Conservation (phyloP, 1,140 invertebrate species). For the Euschistus heros region DNA sequence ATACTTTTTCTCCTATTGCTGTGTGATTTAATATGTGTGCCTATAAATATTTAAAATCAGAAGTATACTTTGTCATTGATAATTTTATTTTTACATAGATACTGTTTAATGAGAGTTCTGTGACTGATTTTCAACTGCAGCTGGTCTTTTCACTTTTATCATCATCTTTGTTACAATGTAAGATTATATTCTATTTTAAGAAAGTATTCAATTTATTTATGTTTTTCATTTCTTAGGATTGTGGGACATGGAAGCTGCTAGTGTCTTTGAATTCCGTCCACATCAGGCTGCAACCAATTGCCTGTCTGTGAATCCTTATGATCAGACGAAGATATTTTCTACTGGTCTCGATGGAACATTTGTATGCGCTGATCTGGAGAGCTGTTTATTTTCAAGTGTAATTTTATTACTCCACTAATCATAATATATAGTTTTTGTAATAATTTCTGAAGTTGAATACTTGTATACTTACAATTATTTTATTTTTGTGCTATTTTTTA, state of each 20-base stretch:
- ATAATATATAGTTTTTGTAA: not conserved
- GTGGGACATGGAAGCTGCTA: not conserved
- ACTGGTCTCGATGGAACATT: constrained; percentile 16
- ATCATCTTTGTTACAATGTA: too few species aligned
- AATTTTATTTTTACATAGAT: too few species aligned
- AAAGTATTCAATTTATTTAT: not conserved
- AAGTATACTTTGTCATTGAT: too few species aligned
- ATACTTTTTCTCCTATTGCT: too few species aligned
- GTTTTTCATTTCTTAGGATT: constrained; percentile 3
- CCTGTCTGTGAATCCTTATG: not conserved
- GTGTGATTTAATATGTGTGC: too few species aligned
- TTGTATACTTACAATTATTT: not conserved
- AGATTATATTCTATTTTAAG: too few species aligned
- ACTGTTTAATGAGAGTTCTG: too few species aligned
- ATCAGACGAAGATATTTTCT: constrained; percentile 3
- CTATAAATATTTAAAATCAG: too few species aligned
- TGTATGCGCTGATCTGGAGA: constrained; percentile 1
- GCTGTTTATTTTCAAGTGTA: not conserved
- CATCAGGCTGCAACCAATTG: constrained; percentile 6
- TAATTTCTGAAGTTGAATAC: not conserved
- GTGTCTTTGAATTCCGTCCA: not conserved
- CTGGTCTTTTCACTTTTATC: too few species aligned
- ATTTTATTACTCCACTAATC: not conserved
- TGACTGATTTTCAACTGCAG: too few species aligned
- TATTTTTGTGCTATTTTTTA: not conserved